Base-by-base conservation (phyloP, 2,113 vertebrate genomes). In the Salvelinus namaycush region DNA sequence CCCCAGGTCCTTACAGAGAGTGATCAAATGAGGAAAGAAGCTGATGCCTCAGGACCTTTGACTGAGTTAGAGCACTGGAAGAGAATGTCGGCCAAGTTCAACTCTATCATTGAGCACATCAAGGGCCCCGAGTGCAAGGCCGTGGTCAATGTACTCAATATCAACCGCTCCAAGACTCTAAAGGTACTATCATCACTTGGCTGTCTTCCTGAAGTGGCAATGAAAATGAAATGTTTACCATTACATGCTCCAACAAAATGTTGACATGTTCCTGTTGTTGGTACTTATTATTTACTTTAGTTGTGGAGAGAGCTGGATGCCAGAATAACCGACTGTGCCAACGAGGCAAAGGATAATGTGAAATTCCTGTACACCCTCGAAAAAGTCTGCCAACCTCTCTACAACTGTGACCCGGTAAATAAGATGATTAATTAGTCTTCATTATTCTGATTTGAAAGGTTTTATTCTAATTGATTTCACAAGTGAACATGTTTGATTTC, bases 271-370 rank as follows among this genome's bases (percentile, higher is more conserved):
- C 20, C 49, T 67, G 22, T 51, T 13, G 26, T 13, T 68, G 1
- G 84, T 54, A 64, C 51, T 16, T 3, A n/a, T 39, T 31, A 68
- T 29, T 80, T 18, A 68, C 14, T 80, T 18, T 84, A 97, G 96
- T 75, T 84, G 20, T 97, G 96, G 96, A 86, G 70, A 84, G 91
- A 93, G 22, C 76, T 97, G 83, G 94, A 95, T 87, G 86, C 82
- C 64, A 94, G 84, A 89, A 93, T 97, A 83, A 96, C 94, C 51
- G 90, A 95, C 71, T 89, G 91, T 75, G 92, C 92, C 76, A 96
- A 95, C 86, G 95, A 96, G 82, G 93, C 95, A 0, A 95, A 95
- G 85, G 95, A 96, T 83, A 96, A 96, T 83, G 93, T 94, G 20
- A 95, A 94, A 82, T 96, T 94, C 81, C 89, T 97, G 62, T 11